Base-by-base conservation (phyloP, 2,113 vertebrate genomes). In the Daubentonia madagascariensis region DNA sequence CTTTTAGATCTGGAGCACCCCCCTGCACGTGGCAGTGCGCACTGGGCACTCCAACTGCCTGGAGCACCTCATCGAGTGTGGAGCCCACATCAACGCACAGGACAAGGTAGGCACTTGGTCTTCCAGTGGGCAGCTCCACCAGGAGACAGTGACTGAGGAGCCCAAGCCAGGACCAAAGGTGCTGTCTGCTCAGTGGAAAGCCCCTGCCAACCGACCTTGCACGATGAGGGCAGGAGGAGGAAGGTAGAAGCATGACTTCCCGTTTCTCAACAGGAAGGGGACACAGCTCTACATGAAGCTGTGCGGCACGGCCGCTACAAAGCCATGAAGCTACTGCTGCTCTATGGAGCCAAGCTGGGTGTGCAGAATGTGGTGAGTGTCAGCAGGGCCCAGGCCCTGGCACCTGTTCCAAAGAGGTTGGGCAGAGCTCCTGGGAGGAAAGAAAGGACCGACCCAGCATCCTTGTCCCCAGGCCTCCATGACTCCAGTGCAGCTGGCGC, bases 1-100 rank as follows among this genome's bases (percentile, higher is more conserved):
- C 23, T 3, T 20, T 30, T 68, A 98, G 98, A 97, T 98, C 45
- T 93, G 97, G 97, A 98, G 98, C 94, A 98, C 97, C 12, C 98
- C 98, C 13, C 83, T 98, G 45, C 98, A 98, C 0, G 97, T 98
- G 76, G 98, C 98, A 0, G 94, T 98, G 37, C 97, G 96, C 79
- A 98, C 70, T 0, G 96, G 98, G 18, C 98, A 98, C 85, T 72
- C 70, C 0, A 97, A 97, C 54, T 98, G 98, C 52, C 97, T 98
- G 1, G 98, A 98, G 81, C 97, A 97, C 54, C 98, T 98, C 67
- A 94, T 98, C 0, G 97, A 96, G 16, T 98, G 98, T 22, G 98
- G 98, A 4, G 97, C 98, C 73, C 89, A 78, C 17, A 57, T 96
- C 0, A 68, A 98, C 0, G 79, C 97, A 0, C 98, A 98, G 52